Evolutionary conservation across 2,888 invertebrate species (phyloP).

Genomic region (Dynastes maya): DNA sequence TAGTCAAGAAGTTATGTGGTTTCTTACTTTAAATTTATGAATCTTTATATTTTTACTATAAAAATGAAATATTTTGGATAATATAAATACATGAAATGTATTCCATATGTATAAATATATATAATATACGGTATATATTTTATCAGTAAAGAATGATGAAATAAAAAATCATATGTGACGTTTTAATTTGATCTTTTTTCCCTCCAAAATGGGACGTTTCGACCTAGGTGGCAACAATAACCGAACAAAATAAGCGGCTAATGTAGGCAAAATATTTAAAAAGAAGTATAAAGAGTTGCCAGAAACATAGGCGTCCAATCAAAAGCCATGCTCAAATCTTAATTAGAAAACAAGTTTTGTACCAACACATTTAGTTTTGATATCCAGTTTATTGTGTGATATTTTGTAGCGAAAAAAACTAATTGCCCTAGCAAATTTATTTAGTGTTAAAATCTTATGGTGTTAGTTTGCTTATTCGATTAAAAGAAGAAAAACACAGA

Average conservation of each 20-base stretch:
- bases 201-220: too few relatives aligned
- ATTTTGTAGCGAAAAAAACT: constrained; percentile 36
- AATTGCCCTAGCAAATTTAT: constrained; percentile 31
- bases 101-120: constrained; percentile 20
- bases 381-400: constrained; percentile 43
- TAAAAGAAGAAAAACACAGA: neutral
- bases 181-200: neutral
- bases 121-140: constrained; percentile 32
- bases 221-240: too few relatives aligned
- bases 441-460: neutral
- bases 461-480: neutral
- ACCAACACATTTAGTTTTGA: constrained; percentile 44
- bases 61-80: constrained; percentile 41
- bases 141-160: constrained; percentile 33
- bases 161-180: constrained; percentile 17
- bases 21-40: constrained; percentile 31
- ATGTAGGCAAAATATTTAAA: too few relatives aligned
- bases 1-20: constrained; percentile 22
- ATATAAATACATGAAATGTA: constrained; percentile 25
- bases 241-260: too few relatives aligned
- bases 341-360: constrained; percentile 54
- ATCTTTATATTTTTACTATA: constrained; percentile 43
- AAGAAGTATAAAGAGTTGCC: too few relatives aligned
- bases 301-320: constrained; percentile 4
- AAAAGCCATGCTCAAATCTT: constrained; percentile 44